Evolutionary conservation across 2,113 vertebrate species (phyloP), one percentile per base, ranked within the genome.

Genomic region (Mobula birostris): DNA sequence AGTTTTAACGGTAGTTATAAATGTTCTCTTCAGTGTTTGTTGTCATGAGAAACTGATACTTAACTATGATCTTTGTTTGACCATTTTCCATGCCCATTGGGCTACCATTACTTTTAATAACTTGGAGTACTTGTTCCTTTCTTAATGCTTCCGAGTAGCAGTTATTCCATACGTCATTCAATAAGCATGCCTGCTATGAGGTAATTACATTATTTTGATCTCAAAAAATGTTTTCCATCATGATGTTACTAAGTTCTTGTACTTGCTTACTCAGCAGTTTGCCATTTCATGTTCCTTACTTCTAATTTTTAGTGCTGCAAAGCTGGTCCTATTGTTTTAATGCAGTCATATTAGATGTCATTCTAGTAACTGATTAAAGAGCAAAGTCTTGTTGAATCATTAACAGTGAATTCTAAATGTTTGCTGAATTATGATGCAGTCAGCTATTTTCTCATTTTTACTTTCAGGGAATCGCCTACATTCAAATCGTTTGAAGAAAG

Each of bases 121-220:
- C 96, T 95, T 94, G 96, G 94, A 95, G 95, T 97, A 97, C 97
- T 96, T 90, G 29, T 90, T 96, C 95, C 97, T 95, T 98, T 85
- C 96, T 96, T 95, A 96, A 98, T 0, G 98, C 98, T 97, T 97
- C 98, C 97, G 95, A 98, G 98, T 96, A 99, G 99, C 98, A 98
- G 97, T 96, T 98, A 98, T 97, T 99, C 99, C 97, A 98, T 99
- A 95, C 98, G 99, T 95, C 99, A 99, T 96, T 99, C 99, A 27
- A 99, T 99, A 97, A 99, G 99, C 97, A 99, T 99, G 98, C 99
- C 99, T 0, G 97, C 97, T 40, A 99, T 99, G 99, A 99, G 99
- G 99, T 99, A 99, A 99, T 82, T 29, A 76, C n/a, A 36, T 29
- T 88, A 66, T 61, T 29, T 61, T 87, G 70, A 88, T 40, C 29